Evolutionary conservation across 2,888 invertebrate genomes (phyloP).

Genomic region (Strigamia maritima): DNA sequence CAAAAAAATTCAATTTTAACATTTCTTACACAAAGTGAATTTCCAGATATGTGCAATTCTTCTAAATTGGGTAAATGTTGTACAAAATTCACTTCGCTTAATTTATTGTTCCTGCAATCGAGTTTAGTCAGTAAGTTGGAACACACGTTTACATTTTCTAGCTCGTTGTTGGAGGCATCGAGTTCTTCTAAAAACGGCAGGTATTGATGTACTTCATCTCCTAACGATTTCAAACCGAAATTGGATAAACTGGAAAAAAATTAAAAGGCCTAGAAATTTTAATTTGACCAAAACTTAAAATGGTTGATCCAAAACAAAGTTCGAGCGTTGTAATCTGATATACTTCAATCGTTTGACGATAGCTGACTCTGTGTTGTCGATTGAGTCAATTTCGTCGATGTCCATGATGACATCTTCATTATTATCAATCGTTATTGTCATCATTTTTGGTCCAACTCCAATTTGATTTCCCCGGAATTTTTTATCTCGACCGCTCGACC

Average conservation of each 20-base stretch:
- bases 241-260: not conserved
- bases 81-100: not conserved
- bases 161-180: not conserved
- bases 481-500: too few relatives aligned
- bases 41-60: not conserved
- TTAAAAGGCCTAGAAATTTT: not conserved
- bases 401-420: too few relatives aligned
- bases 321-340: not conserved
- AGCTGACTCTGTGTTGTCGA: not conserved
- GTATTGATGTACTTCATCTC: not conserved
- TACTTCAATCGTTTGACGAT: not conserved
- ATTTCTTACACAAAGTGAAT: not conserved
- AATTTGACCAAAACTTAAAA: not conserved
- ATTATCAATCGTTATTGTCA: too few relatives aligned
- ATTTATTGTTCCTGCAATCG: constrained; percentile 24
- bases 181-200: not conserved
- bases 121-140: not conserved
- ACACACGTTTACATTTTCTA: not conserved
- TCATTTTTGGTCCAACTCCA: too few relatives aligned
- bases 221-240: not conserved
- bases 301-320: not conserved
- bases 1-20: not conserved
- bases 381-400: too few relatives aligned
- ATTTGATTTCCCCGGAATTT: too few relatives aligned
- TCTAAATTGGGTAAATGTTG: constrained; percentile 1